Evolutionary conservation across 2,113 vertebrate genomes (phyloP), one percentile per base, ranked within the genome.

Genomic region (Cheirogaleus medius): DNA sequence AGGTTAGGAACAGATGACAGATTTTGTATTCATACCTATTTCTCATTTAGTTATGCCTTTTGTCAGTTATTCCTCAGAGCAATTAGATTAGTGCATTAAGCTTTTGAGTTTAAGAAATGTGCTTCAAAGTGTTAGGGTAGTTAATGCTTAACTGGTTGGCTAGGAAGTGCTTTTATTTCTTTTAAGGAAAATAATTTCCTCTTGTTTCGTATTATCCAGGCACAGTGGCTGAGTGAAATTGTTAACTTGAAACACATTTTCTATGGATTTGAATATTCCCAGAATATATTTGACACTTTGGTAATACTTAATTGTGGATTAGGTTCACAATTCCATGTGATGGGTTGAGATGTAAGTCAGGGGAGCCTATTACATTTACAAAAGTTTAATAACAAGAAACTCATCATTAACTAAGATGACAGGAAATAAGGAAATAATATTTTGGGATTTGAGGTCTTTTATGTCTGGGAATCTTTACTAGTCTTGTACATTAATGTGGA

Each of bases 221-320:
- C 42, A 86, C 5, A 20, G 34, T 80, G 86, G 82, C 91, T 91
- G 69, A 77, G 32, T 94, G 69, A 82, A 74, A 95, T 86, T 87
- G 76, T 92, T 97, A 97, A 97, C 95, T 95, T 95, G 64, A 88
- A 63, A 63, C 96, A 73, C 73, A 77, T 83, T 97, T 96, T 80
- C 42, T 87, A 1, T 44, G 86, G 77, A 81, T 80, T 34, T 84
- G 68, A 91, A 25, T 91, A 81, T 97, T 95, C n/a, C 91, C 90
- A 80, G 91, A 95, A 82, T 93, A 49, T 56, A 23, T 64, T 96
- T 95, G 77, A 96, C 71, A 63, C 95, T 95, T 87, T 95, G 96
- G 95, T 98, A 91, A 37, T 91, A 7, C 42, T 83, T 97, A 96
- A 96, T 98, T 97, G 76, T 47, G 60, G 52, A 42, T 90, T 87